phyloP scores from a whole-genome alignment of 2,888 invertebrate species.

The Ctenicera cuprea region DNA sequence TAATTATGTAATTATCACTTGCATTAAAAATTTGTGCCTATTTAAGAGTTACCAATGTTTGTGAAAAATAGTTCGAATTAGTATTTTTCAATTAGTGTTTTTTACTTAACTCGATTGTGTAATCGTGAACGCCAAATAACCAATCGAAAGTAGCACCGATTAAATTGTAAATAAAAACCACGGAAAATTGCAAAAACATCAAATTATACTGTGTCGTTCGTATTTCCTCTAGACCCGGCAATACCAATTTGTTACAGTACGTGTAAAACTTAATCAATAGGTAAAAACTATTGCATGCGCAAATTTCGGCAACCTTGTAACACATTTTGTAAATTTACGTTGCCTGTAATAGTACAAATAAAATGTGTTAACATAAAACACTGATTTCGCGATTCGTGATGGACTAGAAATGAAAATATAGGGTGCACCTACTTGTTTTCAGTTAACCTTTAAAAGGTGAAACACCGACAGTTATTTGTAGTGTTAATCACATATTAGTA shows the following conservation, averaged over 20 bases:
- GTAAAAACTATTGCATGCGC: conserved; percentile 9
- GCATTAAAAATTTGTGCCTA: too few relatives aligned
- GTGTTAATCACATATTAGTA: conserved; percentile 10
- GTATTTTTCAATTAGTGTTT: background rate
- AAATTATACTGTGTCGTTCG: background rate
- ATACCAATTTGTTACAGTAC: background rate
- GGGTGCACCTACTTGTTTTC: conserved; percentile 12
- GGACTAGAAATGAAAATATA: conserved; percentile 14
- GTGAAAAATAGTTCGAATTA: background rate
- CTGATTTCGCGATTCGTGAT: conserved; percentile 6
- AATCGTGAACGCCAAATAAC: background rate
- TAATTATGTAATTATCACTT: too few relatives aligned
- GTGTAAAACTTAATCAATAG: background rate
- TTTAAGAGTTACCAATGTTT: too few relatives aligned
- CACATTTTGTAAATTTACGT: conserved; percentile 9
- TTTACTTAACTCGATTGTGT: background rate
- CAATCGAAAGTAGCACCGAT: background rate
- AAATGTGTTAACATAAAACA: conserved; percentile 1
- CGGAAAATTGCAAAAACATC: background rate
- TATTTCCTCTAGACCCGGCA: background rate
- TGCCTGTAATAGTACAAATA: background rate
- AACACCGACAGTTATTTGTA: background rate
- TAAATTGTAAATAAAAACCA: background rate
- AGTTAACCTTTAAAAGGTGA: conserved; percentile 4
- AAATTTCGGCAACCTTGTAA: conserved; percentile 8